Evolutionary conservation across 2,888 invertebrate genomes (phyloP), one percentile per base, ranked within the genome.

Genomic region (Cinara cedri): DNA sequence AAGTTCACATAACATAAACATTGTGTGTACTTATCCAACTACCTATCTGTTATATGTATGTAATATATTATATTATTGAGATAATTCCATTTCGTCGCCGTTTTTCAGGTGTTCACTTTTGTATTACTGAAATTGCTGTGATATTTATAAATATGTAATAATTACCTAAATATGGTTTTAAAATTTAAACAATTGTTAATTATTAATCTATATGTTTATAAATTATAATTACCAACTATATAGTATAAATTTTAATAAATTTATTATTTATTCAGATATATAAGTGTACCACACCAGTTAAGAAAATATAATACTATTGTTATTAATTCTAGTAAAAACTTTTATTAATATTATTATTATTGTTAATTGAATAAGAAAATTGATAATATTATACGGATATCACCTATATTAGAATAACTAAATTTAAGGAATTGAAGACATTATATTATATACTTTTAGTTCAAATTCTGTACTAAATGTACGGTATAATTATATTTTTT

Each of bases 91-190:
- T 74, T 74, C 21, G 21, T 74, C 62, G 21, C 72, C 72, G 19
- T 51, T 51, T 74, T 74, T 44, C 1, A 16, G 76, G 68, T 76
- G 49, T 60, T 60, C 14, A 34, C 68, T 72, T 76, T 76, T 68
- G 34, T 68, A 76, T 55, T 66, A n/a, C 55, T 76, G 46, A 68
- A 68, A 76, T 57, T 76, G 49, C 76, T 76, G 76, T 76, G 76
- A 76, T 76, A 76, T 76, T 72, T 68, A 76, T 4, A 34, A 68
- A 68, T 57, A 49, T 60, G 46, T 72, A 60, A 26, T 51, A 51
- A 51, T 34, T 34, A 34, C 34, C 4, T 44, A 65, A n/a, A 76
- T 68, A 57, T 13, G 24, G 21, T 66, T 76, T 57, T 54, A 76
- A 76, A 24, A 57, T 74, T 26, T 16, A 24, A 44, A 49, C 24